phyloP scores from a whole-genome alignment of 2,888 invertebrate species.

The Notocelia uddmanniana region DNA sequence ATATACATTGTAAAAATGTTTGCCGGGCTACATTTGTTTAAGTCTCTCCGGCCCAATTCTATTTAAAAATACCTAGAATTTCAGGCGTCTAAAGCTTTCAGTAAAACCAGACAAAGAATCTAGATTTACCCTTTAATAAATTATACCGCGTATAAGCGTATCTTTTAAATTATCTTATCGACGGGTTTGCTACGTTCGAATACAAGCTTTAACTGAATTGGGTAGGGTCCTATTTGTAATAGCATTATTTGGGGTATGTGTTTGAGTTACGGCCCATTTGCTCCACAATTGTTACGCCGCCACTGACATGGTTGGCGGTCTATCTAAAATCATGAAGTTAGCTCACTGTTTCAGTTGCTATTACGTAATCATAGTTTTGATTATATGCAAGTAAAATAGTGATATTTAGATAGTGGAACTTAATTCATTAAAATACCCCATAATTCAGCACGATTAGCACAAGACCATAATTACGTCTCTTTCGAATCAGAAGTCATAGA shows the following conservation, averaged over 20 bases:
- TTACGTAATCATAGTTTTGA: too few relatives aligned
- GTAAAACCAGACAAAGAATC: slow-evolving; percentile 23
- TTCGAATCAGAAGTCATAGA: too few relatives aligned
- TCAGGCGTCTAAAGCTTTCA: background rate
- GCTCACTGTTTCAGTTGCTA: background rate
- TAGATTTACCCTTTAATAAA: slow-evolving; percentile 11
- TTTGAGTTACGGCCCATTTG: background rate
- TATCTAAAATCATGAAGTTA: background rate
- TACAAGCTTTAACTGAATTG: background rate
- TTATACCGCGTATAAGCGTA: background rate
- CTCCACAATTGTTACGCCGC: background rate
- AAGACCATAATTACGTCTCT: too few relatives aligned
- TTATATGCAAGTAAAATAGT: too few relatives aligned
- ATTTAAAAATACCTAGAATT: background rate
- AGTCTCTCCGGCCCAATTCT: background rate
- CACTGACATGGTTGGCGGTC: background rate
- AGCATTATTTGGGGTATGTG: background rate
- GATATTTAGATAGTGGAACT: too few relatives aligned
- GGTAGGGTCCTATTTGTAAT: background rate
- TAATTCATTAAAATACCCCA: too few relatives aligned
- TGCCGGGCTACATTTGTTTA: background rate
- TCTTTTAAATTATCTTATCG: background rate
- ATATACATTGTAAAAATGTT: background rate
- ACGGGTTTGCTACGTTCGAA: background rate
- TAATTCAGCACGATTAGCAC: too few relatives aligned